These are phyloP conservation scores for Choristoneura rosaceana DNA, from an alignment of 2,888 invertebrate species.

Conservation along the genomic window DNA sequence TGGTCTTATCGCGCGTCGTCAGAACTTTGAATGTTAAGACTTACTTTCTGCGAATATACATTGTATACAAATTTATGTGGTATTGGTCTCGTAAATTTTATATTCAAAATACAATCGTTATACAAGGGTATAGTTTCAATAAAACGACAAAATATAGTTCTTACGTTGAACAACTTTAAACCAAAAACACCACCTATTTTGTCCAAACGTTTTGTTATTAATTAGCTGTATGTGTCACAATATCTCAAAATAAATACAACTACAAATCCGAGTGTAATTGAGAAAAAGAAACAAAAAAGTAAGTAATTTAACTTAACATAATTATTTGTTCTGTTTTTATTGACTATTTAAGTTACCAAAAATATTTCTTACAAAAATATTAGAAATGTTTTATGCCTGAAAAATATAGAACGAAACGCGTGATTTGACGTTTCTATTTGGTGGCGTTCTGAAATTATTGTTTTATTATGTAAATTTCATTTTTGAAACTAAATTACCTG, in stretches of 20 bases:
- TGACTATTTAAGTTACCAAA: background rate
- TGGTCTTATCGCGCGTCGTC: slow-evolving; percentile 3
- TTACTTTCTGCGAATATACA: slow-evolving; percentile 67
- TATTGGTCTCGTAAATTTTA: background rate
- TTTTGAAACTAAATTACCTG: too few relatives aligned
- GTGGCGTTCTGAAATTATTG: slow-evolving; percentile 22
- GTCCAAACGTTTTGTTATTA: background rate
- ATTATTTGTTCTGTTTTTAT: background rate
- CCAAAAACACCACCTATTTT: slow-evolving; percentile 44
- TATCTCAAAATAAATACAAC: background rate
- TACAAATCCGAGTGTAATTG: background rate
- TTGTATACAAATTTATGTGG: slow-evolving; percentile 39
- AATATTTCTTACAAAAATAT: background rate
- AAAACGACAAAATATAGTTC: background rate
- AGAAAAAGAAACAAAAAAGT: background rate
- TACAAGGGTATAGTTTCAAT: background rate
- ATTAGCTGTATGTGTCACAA: background rate
- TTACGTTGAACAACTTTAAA: background rate
- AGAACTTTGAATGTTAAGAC: background rate
- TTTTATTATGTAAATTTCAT: background rate
- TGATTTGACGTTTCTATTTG: slow-evolving; percentile 13
- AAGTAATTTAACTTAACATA: background rate
- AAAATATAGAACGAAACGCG: slow-evolving; percentile 42
- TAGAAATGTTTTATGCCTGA: background rate
- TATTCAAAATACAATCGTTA: background rate